Percentiles rank a stretch among this genome's conserved stretches.
Conservation (phyloP, 2,888 invertebrate species). For the Andrena trimmerana region DNA sequence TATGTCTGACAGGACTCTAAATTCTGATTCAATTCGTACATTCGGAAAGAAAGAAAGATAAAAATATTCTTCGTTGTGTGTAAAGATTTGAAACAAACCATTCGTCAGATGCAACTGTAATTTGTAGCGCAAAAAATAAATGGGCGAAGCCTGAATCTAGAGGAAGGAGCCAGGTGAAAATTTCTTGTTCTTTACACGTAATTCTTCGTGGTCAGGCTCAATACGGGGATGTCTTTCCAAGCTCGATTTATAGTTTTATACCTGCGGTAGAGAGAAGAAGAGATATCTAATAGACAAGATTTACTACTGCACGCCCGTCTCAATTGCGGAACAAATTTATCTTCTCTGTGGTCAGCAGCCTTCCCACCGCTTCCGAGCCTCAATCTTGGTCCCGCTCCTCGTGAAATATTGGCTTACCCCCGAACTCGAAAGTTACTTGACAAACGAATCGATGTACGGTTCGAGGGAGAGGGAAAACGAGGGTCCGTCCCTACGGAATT, state of each 20-base stretch:
- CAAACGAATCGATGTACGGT: conserved; percentile 75
- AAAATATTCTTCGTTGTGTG: neutral
- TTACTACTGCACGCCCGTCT: conserved; percentile 82
- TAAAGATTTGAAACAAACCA: neutral
- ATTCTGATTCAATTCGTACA: neutral
- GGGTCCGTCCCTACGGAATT: conserved; percentile 67
- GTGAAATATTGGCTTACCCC: conserved; percentile 83
- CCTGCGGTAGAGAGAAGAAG: conserved; percentile 76
- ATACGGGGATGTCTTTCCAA: conserved; percentile 70
- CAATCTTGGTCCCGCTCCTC: conserved; percentile 81
- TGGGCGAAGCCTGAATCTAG: neutral
- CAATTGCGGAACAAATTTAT: conserved; percentile 85
- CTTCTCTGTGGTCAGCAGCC: conserved; percentile 82
- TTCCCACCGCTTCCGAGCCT: conserved; percentile 81
- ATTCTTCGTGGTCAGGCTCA: conserved; percentile 67
- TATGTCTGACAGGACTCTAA: neutral
- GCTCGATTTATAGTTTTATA: conserved; percentile 80
- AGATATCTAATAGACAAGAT: conserved; percentile 82
- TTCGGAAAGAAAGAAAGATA: neutral
- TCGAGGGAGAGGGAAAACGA: conserved; percentile 64
- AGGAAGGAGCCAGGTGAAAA: conserved; percentile 47
- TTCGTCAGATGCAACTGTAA: neutral
- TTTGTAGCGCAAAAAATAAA: neutral
- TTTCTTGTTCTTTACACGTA: conserved; percentile 55
- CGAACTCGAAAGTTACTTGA: conserved; percentile 81